A percentile compares a stretch with the other conserved stretches of the same genome.
Conservation (phyloP, 1,140 invertebrate genomes). For the Meloidogyne chitwoodi region DNA sequence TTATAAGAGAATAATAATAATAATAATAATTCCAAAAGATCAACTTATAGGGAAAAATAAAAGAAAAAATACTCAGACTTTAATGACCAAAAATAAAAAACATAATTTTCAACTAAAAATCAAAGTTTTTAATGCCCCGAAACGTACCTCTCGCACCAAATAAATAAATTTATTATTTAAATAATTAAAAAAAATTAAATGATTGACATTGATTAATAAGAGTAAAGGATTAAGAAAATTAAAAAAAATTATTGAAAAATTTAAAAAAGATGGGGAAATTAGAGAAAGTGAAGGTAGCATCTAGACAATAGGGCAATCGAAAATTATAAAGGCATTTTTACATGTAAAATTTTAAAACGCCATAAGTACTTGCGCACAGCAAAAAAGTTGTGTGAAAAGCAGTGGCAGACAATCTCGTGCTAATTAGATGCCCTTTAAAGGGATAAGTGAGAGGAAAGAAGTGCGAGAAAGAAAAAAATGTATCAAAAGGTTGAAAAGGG, state of each 20-base stretch:
- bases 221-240: background rate
- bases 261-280: background rate
- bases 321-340: background rate
- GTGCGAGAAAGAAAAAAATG: background rate
- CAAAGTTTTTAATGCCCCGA: too few species aligned
- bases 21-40: background rate
- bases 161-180: background rate
- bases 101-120: too few species aligned
- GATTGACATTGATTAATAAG: background rate
- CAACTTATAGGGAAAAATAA: background rate
- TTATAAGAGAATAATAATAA: background rate
- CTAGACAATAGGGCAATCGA: background rate
- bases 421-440: background rate
- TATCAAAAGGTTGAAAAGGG: background rate
- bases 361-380: background rate
- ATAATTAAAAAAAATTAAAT: background rate
- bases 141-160: too few species aligned
- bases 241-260: background rate
- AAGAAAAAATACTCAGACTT: background rate
- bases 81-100: background rate
- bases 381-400: background rate
- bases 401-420: background rate
- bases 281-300: too few species aligned
- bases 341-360: background rate
- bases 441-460: background rate